phyloP scores from a whole-genome alignment of 2,888 invertebrate genomes.

The Stegophylla sp. region DNA sequence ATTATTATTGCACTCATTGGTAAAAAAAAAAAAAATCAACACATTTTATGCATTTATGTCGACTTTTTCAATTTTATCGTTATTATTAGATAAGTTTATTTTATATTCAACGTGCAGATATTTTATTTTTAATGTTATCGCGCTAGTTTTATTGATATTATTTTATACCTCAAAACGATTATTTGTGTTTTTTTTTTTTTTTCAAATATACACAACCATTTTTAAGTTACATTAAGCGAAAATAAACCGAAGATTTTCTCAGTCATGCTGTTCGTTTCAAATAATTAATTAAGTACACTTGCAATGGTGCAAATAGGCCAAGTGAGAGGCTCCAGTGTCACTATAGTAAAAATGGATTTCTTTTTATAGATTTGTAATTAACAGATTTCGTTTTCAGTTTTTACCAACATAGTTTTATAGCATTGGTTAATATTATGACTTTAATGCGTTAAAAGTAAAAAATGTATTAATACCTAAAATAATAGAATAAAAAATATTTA shows the following conservation, averaged over 20 bases:
- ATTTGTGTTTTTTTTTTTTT: too few species aligned
- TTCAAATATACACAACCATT: background rate
- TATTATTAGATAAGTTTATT: background rate
- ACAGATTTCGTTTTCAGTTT: too few species aligned
- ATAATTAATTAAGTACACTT: background rate
- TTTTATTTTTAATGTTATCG: background rate
- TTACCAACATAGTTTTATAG: too few species aligned
- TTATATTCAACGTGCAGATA: constrained; percentile 1
- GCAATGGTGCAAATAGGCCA: too few species aligned
- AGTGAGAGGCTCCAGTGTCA: too few species aligned
- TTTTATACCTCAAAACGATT: background rate
- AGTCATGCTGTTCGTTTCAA: background rate
- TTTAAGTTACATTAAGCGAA: background rate
- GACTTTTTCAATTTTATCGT: background rate
- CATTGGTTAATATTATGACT: too few species aligned
- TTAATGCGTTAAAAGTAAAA: too few species aligned
- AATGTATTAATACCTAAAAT: too few species aligned
- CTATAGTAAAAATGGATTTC: too few species aligned
- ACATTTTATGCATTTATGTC: background rate
- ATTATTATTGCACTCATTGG: background rate
- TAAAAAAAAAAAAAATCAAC: too few species aligned
- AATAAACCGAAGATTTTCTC: background rate
- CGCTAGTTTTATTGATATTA: background rate
- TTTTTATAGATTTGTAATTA: too few species aligned
- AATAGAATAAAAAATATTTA: too few species aligned